Evolutionary conservation across 2,113 vertebrate species (phyloP).

Genomic region (Alouatta palliata): DNA sequence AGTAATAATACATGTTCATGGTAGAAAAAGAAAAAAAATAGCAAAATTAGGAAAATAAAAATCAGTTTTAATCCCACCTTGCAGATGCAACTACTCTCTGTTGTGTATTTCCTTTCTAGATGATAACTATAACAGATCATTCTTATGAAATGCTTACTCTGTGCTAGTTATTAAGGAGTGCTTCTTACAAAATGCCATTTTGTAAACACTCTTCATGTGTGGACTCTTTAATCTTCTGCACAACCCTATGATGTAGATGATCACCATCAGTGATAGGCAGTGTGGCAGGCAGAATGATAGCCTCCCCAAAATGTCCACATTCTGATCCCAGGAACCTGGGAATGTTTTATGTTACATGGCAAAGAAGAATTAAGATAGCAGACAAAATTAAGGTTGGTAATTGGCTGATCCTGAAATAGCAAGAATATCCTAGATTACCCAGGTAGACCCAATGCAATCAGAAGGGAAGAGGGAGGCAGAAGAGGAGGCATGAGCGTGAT

Average conservation of each 20-base stretch:
- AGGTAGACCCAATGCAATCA: background rate
- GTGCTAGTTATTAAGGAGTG: background rate
- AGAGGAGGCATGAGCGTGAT: background rate
- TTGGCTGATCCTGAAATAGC: background rate
- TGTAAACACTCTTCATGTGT: background rate
- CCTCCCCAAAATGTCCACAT: background rate
- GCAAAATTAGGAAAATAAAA: conserved; percentile 3
- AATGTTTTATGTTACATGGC: background rate
- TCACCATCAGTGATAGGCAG: background rate
- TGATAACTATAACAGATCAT: background rate
- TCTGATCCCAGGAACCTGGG: background rate
- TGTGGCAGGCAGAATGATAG: background rate
- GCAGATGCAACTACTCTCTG: background rate
- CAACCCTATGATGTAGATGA: background rate
- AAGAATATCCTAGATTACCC: background rate
- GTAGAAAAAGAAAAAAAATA: conserved; percentile 24
- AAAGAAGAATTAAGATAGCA: background rate
- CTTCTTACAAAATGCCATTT: background rate
- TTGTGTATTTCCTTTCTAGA: background rate
- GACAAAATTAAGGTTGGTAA: background rate
- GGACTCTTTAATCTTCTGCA: background rate
- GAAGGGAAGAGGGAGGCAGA: background rate
- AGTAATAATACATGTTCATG: background rate
- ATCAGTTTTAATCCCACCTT: background rate
- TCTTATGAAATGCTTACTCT: background rate